phyloP scores from a whole-genome alignment of 2,797 vertebrate species.

The Pogoniulus pusillus region DNA sequence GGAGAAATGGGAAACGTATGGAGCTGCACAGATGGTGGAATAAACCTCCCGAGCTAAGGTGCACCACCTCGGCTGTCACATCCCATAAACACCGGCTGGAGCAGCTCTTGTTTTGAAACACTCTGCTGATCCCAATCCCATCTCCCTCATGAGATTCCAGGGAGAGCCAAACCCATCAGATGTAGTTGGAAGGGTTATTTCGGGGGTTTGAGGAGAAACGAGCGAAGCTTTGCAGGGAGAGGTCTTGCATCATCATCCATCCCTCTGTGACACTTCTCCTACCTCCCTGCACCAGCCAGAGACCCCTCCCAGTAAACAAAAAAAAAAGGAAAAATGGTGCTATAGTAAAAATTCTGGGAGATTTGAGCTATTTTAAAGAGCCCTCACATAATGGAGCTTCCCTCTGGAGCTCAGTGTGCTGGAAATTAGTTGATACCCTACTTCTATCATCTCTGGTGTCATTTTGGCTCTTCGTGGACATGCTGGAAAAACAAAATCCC shows the following conservation, averaged over 20 bases:
- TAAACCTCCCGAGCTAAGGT: background rate
- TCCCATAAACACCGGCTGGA: too few relatives aligned
- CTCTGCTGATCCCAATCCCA: too few relatives aligned
- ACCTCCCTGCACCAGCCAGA: fast-evolving
- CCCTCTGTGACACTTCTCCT: fast-evolving
- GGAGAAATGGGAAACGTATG: slow-evolving; percentile 14
- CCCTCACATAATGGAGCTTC: background rate
- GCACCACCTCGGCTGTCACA: too few relatives aligned
- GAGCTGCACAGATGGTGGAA: background rate
- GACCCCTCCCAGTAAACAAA: background rate
- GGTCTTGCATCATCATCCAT: fast-evolving
- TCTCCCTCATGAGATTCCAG: too few relatives aligned
- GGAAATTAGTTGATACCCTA: fast-evolving
- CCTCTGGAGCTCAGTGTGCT: background rate
- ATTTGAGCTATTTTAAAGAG: background rate
- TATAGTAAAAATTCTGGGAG: background rate
- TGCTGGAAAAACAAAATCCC: background rate
- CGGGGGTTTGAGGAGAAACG: background rate
- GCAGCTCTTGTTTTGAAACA: too few relatives aligned
- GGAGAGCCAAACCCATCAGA: too few relatives aligned
- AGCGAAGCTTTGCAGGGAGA: background rate
- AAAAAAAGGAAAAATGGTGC: background rate
- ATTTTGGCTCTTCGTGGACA: background rate
- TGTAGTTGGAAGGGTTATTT: too few relatives aligned
- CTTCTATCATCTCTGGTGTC: background rate